These are phyloP conservation scores for Drosophila quadrilineata DNA, from an alignment of 1,140 invertebrate genomes.

Conservation along the genomic window DNA sequence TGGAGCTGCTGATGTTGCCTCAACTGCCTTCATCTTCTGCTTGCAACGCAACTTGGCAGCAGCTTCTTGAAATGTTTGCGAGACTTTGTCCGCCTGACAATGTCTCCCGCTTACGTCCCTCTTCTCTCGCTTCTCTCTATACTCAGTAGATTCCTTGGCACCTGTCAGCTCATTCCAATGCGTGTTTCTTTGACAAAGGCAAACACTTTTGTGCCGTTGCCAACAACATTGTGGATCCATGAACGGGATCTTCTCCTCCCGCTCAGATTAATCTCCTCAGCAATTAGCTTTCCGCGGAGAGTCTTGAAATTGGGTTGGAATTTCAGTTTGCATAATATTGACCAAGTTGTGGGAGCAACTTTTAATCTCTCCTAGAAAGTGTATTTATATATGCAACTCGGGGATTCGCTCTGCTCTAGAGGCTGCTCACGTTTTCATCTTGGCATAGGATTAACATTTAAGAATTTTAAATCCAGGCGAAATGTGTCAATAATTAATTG, in stretches of 20 bases:
- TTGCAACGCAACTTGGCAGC: conserved; percentile 46
- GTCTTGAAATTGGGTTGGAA: conserved; percentile 54
- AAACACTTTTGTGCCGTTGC: conserved; percentile 48
- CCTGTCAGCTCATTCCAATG: conserved; percentile 56
- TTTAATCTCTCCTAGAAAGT: conserved; percentile 44
- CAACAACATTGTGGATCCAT: conserved; percentile 4
- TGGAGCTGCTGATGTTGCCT: background rate
- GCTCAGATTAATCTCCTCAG: conserved; percentile 37
- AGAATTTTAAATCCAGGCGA: conserved; percentile 36
- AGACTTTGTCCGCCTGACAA: conserved; percentile 56
- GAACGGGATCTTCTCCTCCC: too few relatives aligned
- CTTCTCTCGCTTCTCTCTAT: conserved; percentile 19
- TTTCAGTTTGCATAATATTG: conserved; percentile 54
- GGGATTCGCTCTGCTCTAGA: conserved; percentile 23
- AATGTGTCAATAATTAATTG: conserved; percentile 81
- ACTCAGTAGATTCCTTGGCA: conserved; percentile 54
- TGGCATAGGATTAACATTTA: conserved; percentile 44
- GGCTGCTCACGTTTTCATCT: conserved; percentile 51
- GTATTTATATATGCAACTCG: conserved; percentile 58
- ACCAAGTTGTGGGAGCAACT: conserved; percentile 17
- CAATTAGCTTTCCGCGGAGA: conserved; percentile 16
- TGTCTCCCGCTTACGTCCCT: conserved; percentile 4
- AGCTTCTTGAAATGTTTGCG: conserved; percentile 69
- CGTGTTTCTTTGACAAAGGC: conserved; percentile 12
- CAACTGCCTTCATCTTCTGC: conserved; percentile 28